phyloP scores from a whole-genome alignment of 2,888 invertebrate species.

The Pegoplata infirma region DNA sequence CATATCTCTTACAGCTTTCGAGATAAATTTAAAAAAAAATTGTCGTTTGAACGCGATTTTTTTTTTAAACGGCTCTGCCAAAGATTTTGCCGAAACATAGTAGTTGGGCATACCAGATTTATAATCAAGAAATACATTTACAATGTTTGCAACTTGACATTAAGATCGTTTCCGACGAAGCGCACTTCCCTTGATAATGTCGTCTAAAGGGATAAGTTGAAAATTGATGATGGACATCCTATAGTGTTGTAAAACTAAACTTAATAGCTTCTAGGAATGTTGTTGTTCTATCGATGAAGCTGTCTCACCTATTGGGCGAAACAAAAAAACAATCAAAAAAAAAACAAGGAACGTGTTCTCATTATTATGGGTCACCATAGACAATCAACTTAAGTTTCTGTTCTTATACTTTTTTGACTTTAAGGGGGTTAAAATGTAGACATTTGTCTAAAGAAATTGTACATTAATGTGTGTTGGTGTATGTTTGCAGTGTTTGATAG shows the following conservation, averaged over 20 bases:
- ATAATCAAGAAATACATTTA: too few relatives aligned
- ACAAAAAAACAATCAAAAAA: too few relatives aligned
- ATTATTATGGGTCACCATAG: constrained; percentile 51
- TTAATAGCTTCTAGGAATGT: neutral
- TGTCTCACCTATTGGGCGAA: constrained; percentile 1
- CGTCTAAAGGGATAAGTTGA: constrained; percentile 42
- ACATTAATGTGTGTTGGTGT: too few relatives aligned
- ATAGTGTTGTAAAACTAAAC: constrained; percentile 11
- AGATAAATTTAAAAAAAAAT: too few relatives aligned
- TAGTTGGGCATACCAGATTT: too few relatives aligned
- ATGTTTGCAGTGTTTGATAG: constrained; percentile 8
- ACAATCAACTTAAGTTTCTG: constrained; percentile 21
- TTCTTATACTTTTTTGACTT: neutral
- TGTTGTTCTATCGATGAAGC: neutral
- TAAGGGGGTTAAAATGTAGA: neutral
- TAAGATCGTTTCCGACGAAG: too few relatives aligned
- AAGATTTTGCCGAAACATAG: too few relatives aligned
- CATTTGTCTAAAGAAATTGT: too few relatives aligned
- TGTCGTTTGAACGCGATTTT: too few relatives aligned
- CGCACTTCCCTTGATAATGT: constrained; percentile 28
- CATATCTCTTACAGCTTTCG: too few relatives aligned
- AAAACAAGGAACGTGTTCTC: constrained; percentile 42
- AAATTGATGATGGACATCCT: constrained; percentile 56
- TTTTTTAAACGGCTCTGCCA: too few relatives aligned
- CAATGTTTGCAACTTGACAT: too few relatives aligned